Base-by-base conservation (phyloP, 1,140 invertebrate genomes). In the Adoxophyes honmai region DNA sequence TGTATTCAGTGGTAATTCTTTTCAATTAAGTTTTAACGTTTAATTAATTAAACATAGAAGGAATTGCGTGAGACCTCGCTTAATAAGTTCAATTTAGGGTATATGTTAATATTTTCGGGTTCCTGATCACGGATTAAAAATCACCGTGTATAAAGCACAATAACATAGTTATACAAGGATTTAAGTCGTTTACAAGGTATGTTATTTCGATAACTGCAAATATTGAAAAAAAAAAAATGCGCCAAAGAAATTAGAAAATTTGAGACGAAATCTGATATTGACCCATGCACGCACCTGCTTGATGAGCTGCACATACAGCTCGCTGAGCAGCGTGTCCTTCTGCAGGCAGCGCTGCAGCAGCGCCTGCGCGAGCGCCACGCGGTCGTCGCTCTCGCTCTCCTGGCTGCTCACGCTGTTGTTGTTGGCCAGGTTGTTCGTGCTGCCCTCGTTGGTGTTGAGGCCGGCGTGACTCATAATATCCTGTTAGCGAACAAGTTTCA, bases 271-370 rank as follows among this genome's bases (percentile, higher is more conserved):
- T n/a, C n/a, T n/a, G n/a, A n/a, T n/a, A n/a, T n/a, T n/a, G n/a
- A n/a, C n/a, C n/a, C n/a, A n/a, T 1, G 9, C 16, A 52, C 37
- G 33, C 54, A 81, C 79, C 79, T 87, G 81, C 54, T 83, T 98
- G 44, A 98, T 96, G 4, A 99, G 91, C 76, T 98, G 97, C 35
- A 98, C 91, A 81, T 97, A 98, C 39, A 98, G 89, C 89, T 99
- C 98, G 67, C 96, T 96, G 10, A 98, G 90, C 11, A 98, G 85
- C 36, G 93, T 92, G 74, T 98, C 97, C 66, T 96, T 96, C 57
- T 95, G 91, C 94, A 98, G 95, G 65, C 96, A 97, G 58, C 95
- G 93, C 66, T 98, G 96, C 87, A 98, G 92, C 52, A 98, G 93
- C 0, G 92, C 93, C 88, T 99, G 97, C 33, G 98, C 94, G 2